Evolutionary conservation across 2,797 vertebrate species (phyloP).

Genomic region (Ispidina picta): DNA sequence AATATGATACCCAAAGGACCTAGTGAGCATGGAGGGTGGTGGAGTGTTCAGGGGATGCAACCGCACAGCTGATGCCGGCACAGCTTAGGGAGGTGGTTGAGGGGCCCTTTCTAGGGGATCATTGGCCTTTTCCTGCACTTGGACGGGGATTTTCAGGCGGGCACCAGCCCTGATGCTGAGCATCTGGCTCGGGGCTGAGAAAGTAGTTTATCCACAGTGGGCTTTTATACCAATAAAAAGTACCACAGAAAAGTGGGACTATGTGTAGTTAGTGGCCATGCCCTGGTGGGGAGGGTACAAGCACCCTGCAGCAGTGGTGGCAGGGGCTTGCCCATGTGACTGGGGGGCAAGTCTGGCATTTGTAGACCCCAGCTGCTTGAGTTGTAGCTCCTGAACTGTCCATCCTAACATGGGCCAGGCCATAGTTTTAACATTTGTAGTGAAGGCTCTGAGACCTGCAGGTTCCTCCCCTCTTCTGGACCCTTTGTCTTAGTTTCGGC

Average conservation of each 20-base stretch:
- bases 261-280: accelerated
- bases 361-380: background rate
- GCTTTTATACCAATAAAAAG: conserved; percentile 70
- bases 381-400: background rate
- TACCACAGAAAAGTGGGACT: background rate
- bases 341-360: accelerated
- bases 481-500: background rate
- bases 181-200: conserved; percentile 4
- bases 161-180: background rate
- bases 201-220: conserved; percentile 28
- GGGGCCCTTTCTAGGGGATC: conserved; percentile 9
- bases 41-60: background rate
- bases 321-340: background rate
- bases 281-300: accelerated
- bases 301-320: background rate
- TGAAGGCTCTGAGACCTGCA: background rate
- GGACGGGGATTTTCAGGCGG: conserved; percentile 18
- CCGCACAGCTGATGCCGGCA: background rate
- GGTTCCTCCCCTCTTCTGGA: accelerated
- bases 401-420: background rate
- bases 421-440: background rate
- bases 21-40: background rate
- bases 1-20: background rate
- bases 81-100: background rate
- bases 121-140: conserved; percentile 9